Evolutionary conservation across 2,888 invertebrate genomes (phyloP).

Genomic region (Polymixis flavicincta): DNA sequence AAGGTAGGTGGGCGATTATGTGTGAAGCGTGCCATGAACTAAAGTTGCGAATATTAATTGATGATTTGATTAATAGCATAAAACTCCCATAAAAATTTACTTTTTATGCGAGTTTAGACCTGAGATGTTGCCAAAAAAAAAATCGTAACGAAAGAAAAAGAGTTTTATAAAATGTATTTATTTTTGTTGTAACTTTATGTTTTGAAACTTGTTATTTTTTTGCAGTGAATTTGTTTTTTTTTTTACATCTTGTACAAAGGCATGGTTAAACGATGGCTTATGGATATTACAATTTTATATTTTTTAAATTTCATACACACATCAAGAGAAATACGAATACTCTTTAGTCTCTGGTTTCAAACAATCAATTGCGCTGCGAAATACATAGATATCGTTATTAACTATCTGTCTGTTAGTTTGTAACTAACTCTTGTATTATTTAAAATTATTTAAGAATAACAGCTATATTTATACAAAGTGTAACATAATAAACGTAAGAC

Average conservation of each 20-base stretch:
- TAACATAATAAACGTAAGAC: too few species aligned
- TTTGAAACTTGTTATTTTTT: neutral
- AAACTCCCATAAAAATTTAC: too few species aligned
- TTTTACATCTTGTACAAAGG: neutral
- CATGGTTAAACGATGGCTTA: too few species aligned
- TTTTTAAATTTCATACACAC: neutral
- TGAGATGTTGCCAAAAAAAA: too few species aligned
- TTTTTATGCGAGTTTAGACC: too few species aligned
- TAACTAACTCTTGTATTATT: slow-evolving; percentile 25
- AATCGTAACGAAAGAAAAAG: neutral
- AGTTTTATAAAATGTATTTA: neutral
- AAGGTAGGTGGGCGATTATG: neutral
- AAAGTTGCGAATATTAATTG: neutral
- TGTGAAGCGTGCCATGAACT: neutral
- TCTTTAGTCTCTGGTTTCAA: slow-evolving; percentile 23
- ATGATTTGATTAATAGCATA: neutral
- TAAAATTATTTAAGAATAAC: slow-evolving; percentile 39
- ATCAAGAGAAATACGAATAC: neutral
- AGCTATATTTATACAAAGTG: slow-evolving; percentile 12
- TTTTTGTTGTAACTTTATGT: neutral
- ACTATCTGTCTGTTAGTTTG: slow-evolving; percentile 7
- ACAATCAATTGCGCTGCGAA: slow-evolving; percentile 2
- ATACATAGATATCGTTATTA: slow-evolving; percentile 44
- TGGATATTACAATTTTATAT: neutral
- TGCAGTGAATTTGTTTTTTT: neutral